phyloP scores from a whole-genome alignment of 2,797 vertebrate species.

The Percopsis omiscomaycus region DNA sequence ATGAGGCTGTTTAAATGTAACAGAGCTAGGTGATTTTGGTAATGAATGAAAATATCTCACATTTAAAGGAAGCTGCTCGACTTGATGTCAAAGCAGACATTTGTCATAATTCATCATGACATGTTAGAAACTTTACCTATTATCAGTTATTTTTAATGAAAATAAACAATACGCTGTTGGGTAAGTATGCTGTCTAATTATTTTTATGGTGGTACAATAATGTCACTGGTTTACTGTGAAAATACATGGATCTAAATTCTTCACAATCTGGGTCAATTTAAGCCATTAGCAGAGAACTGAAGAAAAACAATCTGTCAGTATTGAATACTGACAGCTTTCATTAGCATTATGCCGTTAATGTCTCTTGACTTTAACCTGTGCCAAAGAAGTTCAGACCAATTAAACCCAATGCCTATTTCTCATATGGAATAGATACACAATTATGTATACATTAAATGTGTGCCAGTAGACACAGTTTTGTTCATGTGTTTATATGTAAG shows the following conservation, averaged over 20 bases:
- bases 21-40: neutral
- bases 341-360: constrained; percentile 3
- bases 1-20: no score
- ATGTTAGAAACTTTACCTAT: constrained; percentile 11
- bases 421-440: constrained; percentile 7
- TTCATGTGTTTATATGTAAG: no score
- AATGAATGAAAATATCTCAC: neutral
- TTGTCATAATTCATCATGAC: constrained; percentile 11
- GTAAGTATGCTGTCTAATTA: constrained; percentile 20
- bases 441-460: no score
- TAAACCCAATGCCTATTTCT: constrained; percentile 11
- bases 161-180: constrained; percentile 25
- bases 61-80: constrained; percentile 9
- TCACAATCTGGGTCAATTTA: constrained; percentile 44
- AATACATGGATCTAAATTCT: constrained; percentile 46
- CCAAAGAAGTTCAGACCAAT: constrained; percentile 1
- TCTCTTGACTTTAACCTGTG: constrained; percentile 22
- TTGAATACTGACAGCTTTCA: no score
- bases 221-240: constrained; percentile 45
- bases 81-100: constrained; percentile 2
- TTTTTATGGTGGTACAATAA: constrained; percentile 27
- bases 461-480: no score
- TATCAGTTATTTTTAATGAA: constrained; percentile 42
- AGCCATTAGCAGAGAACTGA: constrained; percentile 12
- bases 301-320: neutral